phyloP scores from a whole-genome alignment of 23 tunicate genomes.

The Halocynthia roretzi region DNA sequence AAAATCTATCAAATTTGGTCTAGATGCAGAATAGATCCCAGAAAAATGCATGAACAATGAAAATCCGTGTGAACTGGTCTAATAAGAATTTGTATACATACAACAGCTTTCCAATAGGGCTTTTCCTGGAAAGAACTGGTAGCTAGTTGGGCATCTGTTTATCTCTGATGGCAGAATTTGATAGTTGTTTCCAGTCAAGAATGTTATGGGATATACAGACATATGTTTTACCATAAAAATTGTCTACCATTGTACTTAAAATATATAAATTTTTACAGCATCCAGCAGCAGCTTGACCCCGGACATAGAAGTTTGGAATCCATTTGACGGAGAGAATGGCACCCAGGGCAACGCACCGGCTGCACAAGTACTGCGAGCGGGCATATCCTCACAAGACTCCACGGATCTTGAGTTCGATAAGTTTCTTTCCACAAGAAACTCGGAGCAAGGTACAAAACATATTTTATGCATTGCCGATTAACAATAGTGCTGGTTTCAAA shows the following conservation, averaged over 20 bases:
- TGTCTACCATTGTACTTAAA: not conserved
- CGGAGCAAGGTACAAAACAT: conserved; percentile 14
- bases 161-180: too few species aligned
- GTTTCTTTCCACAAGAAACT: conserved; percentile 64
- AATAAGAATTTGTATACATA: too few species aligned
- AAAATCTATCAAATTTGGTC: too few species aligned
- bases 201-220: not conserved
- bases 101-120: too few species aligned
- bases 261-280: conserved; percentile 9
- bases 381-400: conserved; percentile 8
- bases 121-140: not conserved
- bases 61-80: too few species aligned
- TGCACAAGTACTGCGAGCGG: not conserved
- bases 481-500: too few species aligned
- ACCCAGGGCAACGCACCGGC: not conserved
- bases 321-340: conserved; percentile 70
- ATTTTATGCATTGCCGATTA: too few species aligned
- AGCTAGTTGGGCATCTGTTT: not conserved
- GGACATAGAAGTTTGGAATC: conserved; percentile 80
- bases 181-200: too few species aligned
- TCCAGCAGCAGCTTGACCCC: conserved; percentile 81
- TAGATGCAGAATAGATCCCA: too few species aligned
- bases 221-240: not conserved
- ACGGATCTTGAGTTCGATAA: conserved; percentile 82
- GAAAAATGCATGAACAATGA: too few species aligned